Evolutionary conservation across 1,140 invertebrate species (phyloP).

Genomic region (Penaeus indicus): DNA sequence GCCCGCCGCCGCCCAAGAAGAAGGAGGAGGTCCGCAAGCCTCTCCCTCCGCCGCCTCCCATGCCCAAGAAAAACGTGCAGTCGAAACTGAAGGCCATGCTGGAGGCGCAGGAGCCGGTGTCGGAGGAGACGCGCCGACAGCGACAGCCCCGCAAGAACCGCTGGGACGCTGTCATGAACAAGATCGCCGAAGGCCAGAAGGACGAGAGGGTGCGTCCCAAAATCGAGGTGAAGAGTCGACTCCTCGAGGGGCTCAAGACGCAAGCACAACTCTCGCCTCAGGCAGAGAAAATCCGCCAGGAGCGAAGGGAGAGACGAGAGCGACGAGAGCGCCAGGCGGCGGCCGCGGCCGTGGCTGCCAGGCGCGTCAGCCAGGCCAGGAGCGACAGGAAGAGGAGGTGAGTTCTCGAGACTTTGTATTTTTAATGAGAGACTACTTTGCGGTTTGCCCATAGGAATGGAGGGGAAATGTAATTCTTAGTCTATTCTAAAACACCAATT

Average conservation of each 20-base stretch:
- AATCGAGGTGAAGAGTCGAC: slow-evolving; percentile 61
- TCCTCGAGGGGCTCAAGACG: slow-evolving; percentile 60
- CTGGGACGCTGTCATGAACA: slow-evolving; percentile 66
- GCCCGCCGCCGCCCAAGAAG: slow-evolving; percentile 47
- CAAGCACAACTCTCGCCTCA: slow-evolving; percentile 62
- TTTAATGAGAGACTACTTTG: too few species aligned
- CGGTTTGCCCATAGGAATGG: background rate
- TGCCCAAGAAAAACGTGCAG: slow-evolving; percentile 66
- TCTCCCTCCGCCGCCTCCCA: slow-evolving; percentile 60
- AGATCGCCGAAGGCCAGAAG: slow-evolving; percentile 64
- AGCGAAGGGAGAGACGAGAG: slow-evolving; percentile 62
- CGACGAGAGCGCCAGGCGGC: slow-evolving; percentile 58
- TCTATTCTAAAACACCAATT: too few species aligned
- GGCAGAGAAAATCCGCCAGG: slow-evolving; percentile 64
- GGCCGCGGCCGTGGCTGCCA: slow-evolving; percentile 50
- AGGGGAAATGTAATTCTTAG: too few species aligned
- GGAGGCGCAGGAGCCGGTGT: slow-evolving; percentile 51
- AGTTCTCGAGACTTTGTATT: background rate
- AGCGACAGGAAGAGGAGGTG: slow-evolving; percentile 65
- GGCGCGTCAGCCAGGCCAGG: slow-evolving; percentile 45
- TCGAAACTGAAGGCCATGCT: slow-evolving; percentile 63
- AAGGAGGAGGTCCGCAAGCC: slow-evolving; percentile 52
- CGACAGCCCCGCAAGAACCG: slow-evolving; percentile 62
- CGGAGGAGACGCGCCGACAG: slow-evolving; percentile 48
- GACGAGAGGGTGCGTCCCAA: slow-evolving; percentile 60